Conservation (phyloP, 2,113 vertebrate genomes). For the Eurypyga helias region DNA sequence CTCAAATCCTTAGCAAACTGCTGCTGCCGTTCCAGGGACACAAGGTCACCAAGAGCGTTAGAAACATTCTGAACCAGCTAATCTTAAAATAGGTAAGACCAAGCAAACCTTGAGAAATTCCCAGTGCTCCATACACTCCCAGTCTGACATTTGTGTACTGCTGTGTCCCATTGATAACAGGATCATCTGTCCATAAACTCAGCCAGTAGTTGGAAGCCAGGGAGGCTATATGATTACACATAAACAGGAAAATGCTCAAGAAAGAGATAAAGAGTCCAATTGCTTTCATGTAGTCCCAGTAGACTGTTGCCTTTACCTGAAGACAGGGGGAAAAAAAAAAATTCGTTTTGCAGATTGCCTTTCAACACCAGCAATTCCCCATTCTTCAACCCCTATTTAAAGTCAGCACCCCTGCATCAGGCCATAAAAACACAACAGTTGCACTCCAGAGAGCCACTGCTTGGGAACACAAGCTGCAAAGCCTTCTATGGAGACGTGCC, state of each 20-base stretch:
- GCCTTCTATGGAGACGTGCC: background rate
- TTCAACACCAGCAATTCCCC: background rate
- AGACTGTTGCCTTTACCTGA: constrained; percentile 91
- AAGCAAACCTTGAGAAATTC: constrained; percentile 88
- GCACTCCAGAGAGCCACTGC: background rate
- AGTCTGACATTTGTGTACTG: constrained; percentile 83
- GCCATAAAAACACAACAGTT: background rate
- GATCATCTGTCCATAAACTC: constrained; percentile 95
- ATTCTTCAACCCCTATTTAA: background rate
- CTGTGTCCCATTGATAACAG: constrained; percentile 90
- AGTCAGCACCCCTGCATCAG: background rate
- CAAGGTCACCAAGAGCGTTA: background rate
- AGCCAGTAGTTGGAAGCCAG: constrained; percentile 96
- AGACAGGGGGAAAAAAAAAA: background rate
- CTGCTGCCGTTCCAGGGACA: background rate
- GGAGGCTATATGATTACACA: constrained; percentile 85
- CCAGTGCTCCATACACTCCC: constrained; percentile 88
- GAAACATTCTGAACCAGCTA: background rate
- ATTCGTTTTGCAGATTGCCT: background rate
- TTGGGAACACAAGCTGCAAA: background rate
- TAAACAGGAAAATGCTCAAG: constrained; percentile 87
- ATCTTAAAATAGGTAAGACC: background rate
- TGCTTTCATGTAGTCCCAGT: constrained; percentile 93
- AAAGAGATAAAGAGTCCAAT: constrained; percentile 86
- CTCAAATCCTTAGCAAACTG: background rate